Base-by-base conservation (phyloP, 1,140 invertebrate species). In the Cyclina sinensis region DNA sequence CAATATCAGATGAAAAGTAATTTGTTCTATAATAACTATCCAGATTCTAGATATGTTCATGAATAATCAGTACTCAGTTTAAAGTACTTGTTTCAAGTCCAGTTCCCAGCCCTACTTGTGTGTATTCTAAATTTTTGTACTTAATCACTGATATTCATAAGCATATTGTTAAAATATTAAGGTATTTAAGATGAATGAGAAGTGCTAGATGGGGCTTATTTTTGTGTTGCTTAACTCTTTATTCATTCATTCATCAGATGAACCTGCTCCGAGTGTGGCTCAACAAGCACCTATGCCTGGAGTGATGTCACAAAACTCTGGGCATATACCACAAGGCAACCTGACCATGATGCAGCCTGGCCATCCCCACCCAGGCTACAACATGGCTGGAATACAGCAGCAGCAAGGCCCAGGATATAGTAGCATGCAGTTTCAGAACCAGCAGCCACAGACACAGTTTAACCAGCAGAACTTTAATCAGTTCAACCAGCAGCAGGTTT, bases 341-440 rank as follows among this genome's bases (percentile, higher is more conserved):
- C 70, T 83, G 73, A 24, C 86, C 62, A 30, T 79, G 74, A 82
- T 74, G 54, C 73, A 54, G 70, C 70, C 48, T 81, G 90, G 68
- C 62, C 76, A 65, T 70, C 74, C 65, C 76, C 81, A 68, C 35
- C 43, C 62, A 79, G 78, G 76, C n/a, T 57, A 82, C 27, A 87
- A 80, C 62, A 87, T 87, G 76, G 39, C 24, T 18, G 57, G 59
- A 11, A 90, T 86, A 74, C 84, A 78, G 24, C 74, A 80, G 73
- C 84, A 79, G 54, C 73, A 73, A 57, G 79, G 68, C 54, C 51
- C 62, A 14, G 46, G 59, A 30, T 84, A 43, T 35, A 32, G 27
- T 5, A 84, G 65, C 27, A 73, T 84, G 82, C 82, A 84, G 68
- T 84, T 48, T 39, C 65, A 43, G 65, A 32, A 39, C 5, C 76